Conservation (phyloP, 2,888 invertebrate species). For the Folsomia candida region DNA sequence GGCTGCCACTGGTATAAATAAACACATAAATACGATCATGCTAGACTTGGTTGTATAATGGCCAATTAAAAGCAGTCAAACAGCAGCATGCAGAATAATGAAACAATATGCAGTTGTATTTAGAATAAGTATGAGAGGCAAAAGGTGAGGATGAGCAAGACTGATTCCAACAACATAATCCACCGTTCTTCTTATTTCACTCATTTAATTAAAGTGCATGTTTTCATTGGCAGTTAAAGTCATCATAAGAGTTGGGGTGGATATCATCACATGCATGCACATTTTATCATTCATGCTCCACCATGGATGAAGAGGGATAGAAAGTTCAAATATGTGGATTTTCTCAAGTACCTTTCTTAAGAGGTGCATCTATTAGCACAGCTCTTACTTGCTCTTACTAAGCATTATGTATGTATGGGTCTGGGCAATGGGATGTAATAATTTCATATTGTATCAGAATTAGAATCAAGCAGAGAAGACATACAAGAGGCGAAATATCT, state of each 20-base stretch:
- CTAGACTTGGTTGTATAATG: neutral
- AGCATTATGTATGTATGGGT: too few relatives aligned
- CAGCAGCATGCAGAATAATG: neutral
- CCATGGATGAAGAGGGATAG: neutral
- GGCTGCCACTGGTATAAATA: too few relatives aligned
- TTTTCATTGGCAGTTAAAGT: neutral
- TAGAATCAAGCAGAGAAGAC: conserved; percentile 17
- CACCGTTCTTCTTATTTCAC: neutral
- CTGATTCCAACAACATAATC: neutral
- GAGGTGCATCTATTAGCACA: neutral
- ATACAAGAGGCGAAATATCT: conserved; percentile 8
- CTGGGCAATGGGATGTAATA: neutral
- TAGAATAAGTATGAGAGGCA: too few relatives aligned
- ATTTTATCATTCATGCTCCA: neutral
- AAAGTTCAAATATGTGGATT: neutral
- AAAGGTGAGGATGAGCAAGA: conserved; percentile 20
- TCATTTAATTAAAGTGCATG: neutral
- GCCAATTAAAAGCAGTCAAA: neutral
- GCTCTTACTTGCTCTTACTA: too few relatives aligned
- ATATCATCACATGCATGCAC: neutral
- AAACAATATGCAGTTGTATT: neutral
- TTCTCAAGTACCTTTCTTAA: neutral
- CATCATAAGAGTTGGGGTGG: neutral
- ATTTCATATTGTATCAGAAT: neutral
- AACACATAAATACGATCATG: too few relatives aligned